Evolutionary conservation across 2,888 invertebrate genomes (phyloP), one percentile per base, ranked within the genome.

Genomic region (Notodonta ziczac): DNA sequence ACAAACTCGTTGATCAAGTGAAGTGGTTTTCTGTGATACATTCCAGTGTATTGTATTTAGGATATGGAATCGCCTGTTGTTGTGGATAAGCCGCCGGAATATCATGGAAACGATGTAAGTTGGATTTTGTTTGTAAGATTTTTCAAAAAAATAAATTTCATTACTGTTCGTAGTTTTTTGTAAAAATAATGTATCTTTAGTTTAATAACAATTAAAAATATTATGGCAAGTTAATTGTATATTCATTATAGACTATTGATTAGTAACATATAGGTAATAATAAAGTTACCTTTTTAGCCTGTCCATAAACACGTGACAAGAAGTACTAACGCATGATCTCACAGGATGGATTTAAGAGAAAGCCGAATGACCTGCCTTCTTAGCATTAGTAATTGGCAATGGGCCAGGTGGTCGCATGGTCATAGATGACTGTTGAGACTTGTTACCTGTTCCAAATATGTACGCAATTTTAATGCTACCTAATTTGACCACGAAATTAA

Each of bases 21-120:
- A 85, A 84, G 88, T 90, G 86, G 74, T 78, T 79, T 74, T 76
- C 70, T 82, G 90, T 90, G 91, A 88, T 83, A 89, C 80, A 86
- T 87, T 88, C 83, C 83, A 85, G 89, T 91, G 88, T 80, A 81
- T 84, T 81, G 70, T 59, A 70, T 63, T 76, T 62, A 78, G 78
- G 78, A 74, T 73, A 95, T 95, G 95, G 95, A 95, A 87, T 95
- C 95, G 67, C 94, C 95, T 80, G 94, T 95, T 88, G 94, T 95
- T 85, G 80, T 95, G 88, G 95, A 95, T 88, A 94, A 93, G 81
- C 94, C 95, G 76, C 93, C 94, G 76, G 94, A 95, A 84, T 95
- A 95, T 85, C 93, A 92, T 82, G 94, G 92, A 72, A 89, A 88
- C 84, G 94, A 94, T 81, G 95, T 95, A 91, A 90, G 94, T 90